Base-by-base conservation (phyloP, 2,888 invertebrate genomes). In the Coenonympha arcania region DNA sequence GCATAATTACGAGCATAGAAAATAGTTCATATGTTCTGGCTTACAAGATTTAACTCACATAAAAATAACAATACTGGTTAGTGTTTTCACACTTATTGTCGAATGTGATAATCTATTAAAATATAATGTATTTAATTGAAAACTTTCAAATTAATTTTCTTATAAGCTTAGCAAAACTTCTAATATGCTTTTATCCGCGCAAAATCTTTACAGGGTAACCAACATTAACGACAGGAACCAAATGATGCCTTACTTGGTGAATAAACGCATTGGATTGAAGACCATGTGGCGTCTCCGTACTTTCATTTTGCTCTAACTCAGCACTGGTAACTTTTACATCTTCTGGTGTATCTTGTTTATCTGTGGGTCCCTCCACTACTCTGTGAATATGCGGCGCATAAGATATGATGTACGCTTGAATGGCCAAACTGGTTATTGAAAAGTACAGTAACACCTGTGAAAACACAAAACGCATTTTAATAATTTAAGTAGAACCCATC, bases 381-480 rank as follows among this genome's bases (percentile, higher is more conserved):
- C 9, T 30, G 19, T 30, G 28, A 8, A 11, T 5, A 18, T 41
- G 16, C 15, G 11, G 9, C 26, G 9, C 40, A 5, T 16, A n/a
- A 26, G 26, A 18, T 9, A 26, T 5, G n/a, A 40, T 6, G 15
- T 16, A 26, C 1, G 26, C 40, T 6, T 15, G 11, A 15, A 15
- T 24, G 13, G 4, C 24, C 13, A 24, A 13, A 39, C 1, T 6
- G 4, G 15, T 39, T 5, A 24, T 2, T 4, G 19, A n/a, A 15
- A 39, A 8, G 9, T 39, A 39, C n/a, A n/a, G n/a, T n/a, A n/a
- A n/a, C 11, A 39, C 16, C 39, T 39, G 39, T 15, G n/a, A 36
- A 19, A 1, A 0, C n/a, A 36, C 8, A n/a, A 6, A n/a, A n/a
- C n/a, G n/a, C n/a, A n/a, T n/a, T n/a, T n/a, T n/a, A n/a, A n/a